phyloP scores from a whole-genome alignment of 35 echinoderm and acorn worm genomes.

The Holothuria glaberrima region DNA sequence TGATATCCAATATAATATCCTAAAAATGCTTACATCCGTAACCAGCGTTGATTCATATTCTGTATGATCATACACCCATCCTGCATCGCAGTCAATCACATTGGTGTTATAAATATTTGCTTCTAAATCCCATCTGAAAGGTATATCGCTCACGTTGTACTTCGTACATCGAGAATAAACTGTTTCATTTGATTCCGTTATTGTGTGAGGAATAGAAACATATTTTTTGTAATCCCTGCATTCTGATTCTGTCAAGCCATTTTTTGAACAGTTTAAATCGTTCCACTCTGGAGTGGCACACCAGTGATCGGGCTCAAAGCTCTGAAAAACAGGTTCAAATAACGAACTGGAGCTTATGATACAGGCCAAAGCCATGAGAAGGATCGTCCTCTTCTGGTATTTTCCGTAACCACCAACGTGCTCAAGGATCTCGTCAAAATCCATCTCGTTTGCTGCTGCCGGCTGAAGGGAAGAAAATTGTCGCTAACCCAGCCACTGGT shows the following conservation, averaged over 20 bases:
- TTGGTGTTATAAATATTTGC: background rate
- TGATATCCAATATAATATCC: too few relatives aligned
- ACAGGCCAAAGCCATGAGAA: slow-evolving; percentile 18
- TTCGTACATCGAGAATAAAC: slow-evolving; percentile 32
- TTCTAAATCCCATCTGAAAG: background rate
- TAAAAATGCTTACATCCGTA: slow-evolving; percentile 26
- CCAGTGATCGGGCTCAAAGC: slow-evolving; percentile 27
- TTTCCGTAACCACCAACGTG: slow-evolving; percentile 26
- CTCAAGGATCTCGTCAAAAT: slow-evolving; percentile 38
- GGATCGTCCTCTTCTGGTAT: slow-evolving; percentile 36
- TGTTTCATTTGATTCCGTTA: background rate
- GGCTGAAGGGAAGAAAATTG: too few relatives aligned
- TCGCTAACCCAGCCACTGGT: too few relatives aligned
- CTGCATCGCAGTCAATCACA: slow-evolving; percentile 13
- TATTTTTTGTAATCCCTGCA: slow-evolving; percentile 7
- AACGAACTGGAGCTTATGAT: slow-evolving; percentile 30
- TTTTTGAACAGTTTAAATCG: slow-evolving; percentile 5
- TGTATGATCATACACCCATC: background rate
- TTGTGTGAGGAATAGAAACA: background rate
- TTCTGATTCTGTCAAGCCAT: background rate
- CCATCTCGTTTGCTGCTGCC: background rate
- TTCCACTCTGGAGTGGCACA: slow-evolving; percentile 14
- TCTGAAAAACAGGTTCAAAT: slow-evolving; percentile 33
- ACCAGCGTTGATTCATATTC: slow-evolving; percentile 34
- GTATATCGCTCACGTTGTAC: background rate